Base-by-base conservation (phyloP, 2,113 vertebrate species). In the Zosterops japonicus region DNA sequence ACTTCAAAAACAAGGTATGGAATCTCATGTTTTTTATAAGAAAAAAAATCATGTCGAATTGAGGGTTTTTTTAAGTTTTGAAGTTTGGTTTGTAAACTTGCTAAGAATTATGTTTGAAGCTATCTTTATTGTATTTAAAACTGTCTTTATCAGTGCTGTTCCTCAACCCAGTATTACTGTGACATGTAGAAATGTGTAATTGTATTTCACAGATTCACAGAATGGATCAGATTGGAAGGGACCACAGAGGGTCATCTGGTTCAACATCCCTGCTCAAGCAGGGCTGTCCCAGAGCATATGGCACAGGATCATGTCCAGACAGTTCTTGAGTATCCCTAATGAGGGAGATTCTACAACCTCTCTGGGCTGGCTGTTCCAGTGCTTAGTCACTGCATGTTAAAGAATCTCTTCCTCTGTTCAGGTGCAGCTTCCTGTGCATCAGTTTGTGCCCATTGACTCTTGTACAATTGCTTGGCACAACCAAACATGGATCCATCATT, bases 1-100 rank as follows among this genome's bases (percentile, higher is more conserved):
- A 99, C 96, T 99, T 99, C 98, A 98, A 98, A 98, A 99, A 99
- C 96, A 99, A 99, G 98, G 98, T 99, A 98, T 53, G 84, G 86
- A 94, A 92, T 94, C 14, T 80, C 72, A 35, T 91, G 17, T 12
- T 86, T 84, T 87, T 88, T 22, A 47, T 95, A 14, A 80, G 71
- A 20, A 89, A 42, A 36, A 15, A 15, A 14, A 22, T 6, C 1
- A 19, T 5, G 5, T n/a, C 18, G 3, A 72, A 70, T 2, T 75
- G 9, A 36, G 9, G 2, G 0, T 0, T 90, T 80, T 71, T 42
- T 13, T 8, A 77, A 31, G 6, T 67, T 36, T 83, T n/a, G 22
- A 29, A 46, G 22, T 76, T 67, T 24, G 69, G 69, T 70, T 82
- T 3, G n/a, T 59, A 53, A 83, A 56, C 31, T 77, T 20, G 27